Base-by-base conservation (phyloP, 1,140 invertebrate species). In the Apis cerana region DNA sequence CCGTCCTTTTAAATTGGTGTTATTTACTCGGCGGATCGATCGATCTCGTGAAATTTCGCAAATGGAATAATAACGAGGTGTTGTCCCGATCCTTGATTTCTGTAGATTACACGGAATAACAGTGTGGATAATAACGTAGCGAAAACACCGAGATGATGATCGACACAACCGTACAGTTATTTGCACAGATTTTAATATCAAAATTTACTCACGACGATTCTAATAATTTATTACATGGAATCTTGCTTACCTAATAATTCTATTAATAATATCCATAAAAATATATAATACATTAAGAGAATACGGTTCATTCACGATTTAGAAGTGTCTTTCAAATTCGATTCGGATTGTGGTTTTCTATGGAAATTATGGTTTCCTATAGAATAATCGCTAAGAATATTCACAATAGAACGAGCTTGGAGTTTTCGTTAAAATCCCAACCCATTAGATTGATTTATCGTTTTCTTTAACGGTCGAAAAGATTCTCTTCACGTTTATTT, bases 91-190 rank as follows among this genome's bases (percentile, higher is more conserved):
- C 15, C 27, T 48, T n/a, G 59, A 80, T 64, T 33, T 75, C 65
- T 58, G 27, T 75, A 52, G 61, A 65, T 75, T 27, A 27, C 75
- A 65, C 59, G 33, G 70, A 75, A 65, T 65, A 59, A 23, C 33
- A 56, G 8, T 3, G 27, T 15, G 21, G 56, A 33, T n/a, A 43
- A 56, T 54, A 68, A 56, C 4, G 21, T 23, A 58, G 13, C 23
- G 48, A 23, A 62, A 23, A 62, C 50, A 33, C 9, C 43, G 77
- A 48, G 52, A 59, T 43, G 19, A 70, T 58, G 70, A 27, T 27
- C 1, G 70, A 43, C 75, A 80, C 7, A 80, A 71, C 68, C 56
- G 19, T 79, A 79, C 77, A 62, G 68, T 79, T 79, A 62, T 79
- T 7, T 4, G 67, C 71, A 61, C 23, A 15, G 67, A 79, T 71